Evolutionary conservation across 1,140 invertebrate genomes (phyloP), one percentile per base, ranked within the genome.

Genomic region (Zophobas morio): DNA sequence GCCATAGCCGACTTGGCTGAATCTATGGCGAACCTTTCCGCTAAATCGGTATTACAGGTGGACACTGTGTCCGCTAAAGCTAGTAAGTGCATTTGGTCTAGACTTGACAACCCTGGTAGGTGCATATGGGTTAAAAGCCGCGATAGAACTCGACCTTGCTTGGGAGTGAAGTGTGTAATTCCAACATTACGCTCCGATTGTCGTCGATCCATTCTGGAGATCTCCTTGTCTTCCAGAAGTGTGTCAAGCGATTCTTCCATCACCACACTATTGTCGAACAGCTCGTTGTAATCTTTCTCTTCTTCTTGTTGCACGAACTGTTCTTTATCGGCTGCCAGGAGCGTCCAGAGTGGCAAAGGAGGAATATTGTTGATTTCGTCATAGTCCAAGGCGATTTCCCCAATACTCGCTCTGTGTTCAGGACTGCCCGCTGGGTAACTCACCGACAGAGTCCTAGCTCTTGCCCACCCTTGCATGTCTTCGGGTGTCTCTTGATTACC

Each of bases 1-100:
- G 90, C 90, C 51, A 92, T 90, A 0, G 91, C 91, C 49, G 87
- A 93, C 87, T 91, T 95, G 34, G 90, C 92, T 42, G 94, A 90
- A 81, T 94, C 94, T 2, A 92, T 93, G 1, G 94, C 94, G 81
- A 96, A 94, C 54, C 94, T 88, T 83, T 96, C 95, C 0, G 94
- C 93, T 81, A 96, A 94, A 84, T 96, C 95, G 0, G 94, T 94
- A 82, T 96, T 95, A 82, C 94, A 96, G 0, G 96, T 97, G 0
- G 97, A 97, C 0, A 99, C 97, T 0, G 99, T 99, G 83, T 99
- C 98, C 34, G 98, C 98, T 33, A 99, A 86, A 2, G 98, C 98
- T 4, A 99, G 87, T 36, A 99, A 88, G 88, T 99, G 98, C 98
- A 99, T 99, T 87, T 99, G 99, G 88, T 99, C 99, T 34, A 99